Percentiles rank a stretch among this genome's conserved stretches.
Conservation (phyloP, 2,113 vertebrate genomes). For the Trinectes maculatus region DNA sequence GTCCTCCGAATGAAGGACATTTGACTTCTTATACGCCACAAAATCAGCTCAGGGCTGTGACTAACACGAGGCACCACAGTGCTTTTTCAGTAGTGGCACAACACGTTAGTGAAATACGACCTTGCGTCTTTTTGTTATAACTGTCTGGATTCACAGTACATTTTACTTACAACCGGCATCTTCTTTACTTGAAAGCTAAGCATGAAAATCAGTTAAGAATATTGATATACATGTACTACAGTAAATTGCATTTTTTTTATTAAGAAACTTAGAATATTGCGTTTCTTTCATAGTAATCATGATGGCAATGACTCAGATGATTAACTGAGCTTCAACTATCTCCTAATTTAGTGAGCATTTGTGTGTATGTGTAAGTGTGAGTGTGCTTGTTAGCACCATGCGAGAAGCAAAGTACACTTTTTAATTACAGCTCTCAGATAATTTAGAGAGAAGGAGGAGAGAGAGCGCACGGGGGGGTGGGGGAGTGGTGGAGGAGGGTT, state of each 20-base stretch:
- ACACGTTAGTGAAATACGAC: constrained; percentile 2
- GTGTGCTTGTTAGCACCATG: constrained; percentile 64
- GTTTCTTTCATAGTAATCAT: constrained; percentile 24
- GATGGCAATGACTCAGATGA: constrained; percentile 52
- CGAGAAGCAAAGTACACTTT: constrained; percentile 71
- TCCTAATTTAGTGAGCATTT: constrained; percentile 58
- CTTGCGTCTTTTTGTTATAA: background rate
- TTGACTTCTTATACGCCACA: background rate
- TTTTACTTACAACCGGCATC: background rate
- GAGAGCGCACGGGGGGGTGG: constrained; percentile 27
- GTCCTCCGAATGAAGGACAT: constrained; percentile 24
- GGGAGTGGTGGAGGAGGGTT: constrained; percentile 65
- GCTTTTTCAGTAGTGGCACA: background rate
- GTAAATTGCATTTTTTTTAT: constrained; percentile 15
- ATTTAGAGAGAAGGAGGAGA: constrained; percentile 63
- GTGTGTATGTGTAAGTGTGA: constrained; percentile 15
- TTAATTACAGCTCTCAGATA: constrained; percentile 78
- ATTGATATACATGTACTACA: background rate
- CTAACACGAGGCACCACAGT: background rate
- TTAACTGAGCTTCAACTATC: constrained; percentile 56
- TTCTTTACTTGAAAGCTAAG: constrained; percentile 4
- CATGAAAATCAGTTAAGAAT: constrained; percentile 10
- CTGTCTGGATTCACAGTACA: background rate
- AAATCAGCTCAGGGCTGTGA: background rate
- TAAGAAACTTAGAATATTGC: constrained; percentile 21